Percentiles rank a stretch among this genome's conserved stretches.
Evolutionary conservation across 2,113 vertebrate species (phyloP).

Genomic region (Platycercus adscitus): DNA sequence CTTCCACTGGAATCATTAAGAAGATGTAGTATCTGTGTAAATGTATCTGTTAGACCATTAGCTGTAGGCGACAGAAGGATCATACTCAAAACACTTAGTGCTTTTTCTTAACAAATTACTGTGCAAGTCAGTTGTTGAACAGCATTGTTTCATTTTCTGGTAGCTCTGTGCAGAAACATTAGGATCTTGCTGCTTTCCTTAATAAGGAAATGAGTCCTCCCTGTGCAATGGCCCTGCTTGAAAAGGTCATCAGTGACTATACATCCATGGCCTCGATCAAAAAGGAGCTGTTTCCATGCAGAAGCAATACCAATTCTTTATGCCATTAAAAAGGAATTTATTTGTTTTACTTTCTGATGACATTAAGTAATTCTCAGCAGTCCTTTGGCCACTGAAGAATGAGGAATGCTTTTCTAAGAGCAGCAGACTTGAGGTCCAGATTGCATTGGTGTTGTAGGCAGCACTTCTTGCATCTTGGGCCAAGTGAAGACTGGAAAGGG

Average conservation of each 20-base stretch:
- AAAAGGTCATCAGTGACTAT: slow-evolving; percentile 4
- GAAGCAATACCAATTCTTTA: slow-evolving; percentile 12
- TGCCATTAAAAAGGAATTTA: slow-evolving; percentile 45
- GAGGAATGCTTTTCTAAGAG: neutral
- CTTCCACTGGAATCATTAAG: slow-evolving; percentile 41
- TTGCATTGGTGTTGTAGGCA: neutral
- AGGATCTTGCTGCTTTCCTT: neutral
- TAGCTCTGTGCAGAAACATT: neutral
- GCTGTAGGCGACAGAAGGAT: slow-evolving; percentile 4
- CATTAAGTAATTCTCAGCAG: neutral
- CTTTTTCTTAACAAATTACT: slow-evolving; percentile 29
- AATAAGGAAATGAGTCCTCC: slow-evolving; percentile 29
- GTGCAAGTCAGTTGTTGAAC: neutral
- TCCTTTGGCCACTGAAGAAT: neutral
- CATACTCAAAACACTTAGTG: neutral
- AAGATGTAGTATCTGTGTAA: slow-evolving; percentile 31
- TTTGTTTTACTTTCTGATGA: neutral
- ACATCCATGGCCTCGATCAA: neutral
- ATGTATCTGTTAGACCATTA: slow-evolving; percentile 27
- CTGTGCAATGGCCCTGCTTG: slow-evolving; percentile 8
- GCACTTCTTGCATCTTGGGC: neutral
- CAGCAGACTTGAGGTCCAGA: neutral
- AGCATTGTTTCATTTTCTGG: neutral
- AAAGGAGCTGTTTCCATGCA: neutral
- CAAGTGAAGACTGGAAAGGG: neutral